A percentile compares a stretch with the other conserved stretches of the same genome.
Conservation (phyloP, 2,797 vertebrate species). For the Syncerus caffer region DNA sequence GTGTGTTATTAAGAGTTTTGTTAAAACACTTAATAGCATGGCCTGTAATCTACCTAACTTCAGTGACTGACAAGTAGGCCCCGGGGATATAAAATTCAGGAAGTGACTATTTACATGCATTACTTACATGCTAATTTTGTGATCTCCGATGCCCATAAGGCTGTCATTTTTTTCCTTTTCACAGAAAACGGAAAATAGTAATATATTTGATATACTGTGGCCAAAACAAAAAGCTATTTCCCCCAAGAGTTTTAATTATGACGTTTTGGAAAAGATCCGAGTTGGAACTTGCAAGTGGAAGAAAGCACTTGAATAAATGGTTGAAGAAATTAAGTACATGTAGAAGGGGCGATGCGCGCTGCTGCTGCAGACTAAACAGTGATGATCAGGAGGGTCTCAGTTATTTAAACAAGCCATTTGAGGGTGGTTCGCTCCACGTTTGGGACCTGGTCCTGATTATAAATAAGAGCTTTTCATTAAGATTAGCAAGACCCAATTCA, state of each 20-base stretch:
- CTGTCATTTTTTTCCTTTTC: conserved; percentile 57
- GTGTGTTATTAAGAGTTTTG: conserved; percentile 62
- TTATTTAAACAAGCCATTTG: conserved; percentile 79
- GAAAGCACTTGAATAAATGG: conserved; percentile 72
- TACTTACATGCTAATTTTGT: conserved; percentile 60
- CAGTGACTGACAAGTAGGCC: conserved; percentile 46
- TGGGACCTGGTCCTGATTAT: conserved; percentile 81
- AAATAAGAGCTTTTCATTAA: conserved; percentile 84
- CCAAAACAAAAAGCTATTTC: conserved; percentile 67
- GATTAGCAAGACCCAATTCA: conserved; percentile 83
- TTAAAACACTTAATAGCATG: conserved; percentile 51
- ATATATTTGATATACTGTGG: conserved; percentile 72
- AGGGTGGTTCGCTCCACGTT: conserved; percentile 73
- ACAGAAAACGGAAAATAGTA: conserved; percentile 58
- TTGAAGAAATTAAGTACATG: conserved; percentile 68
- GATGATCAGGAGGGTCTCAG: conserved; percentile 69
- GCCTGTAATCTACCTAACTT: conserved; percentile 53
- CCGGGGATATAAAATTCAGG: conserved; percentile 63
- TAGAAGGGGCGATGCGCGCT: conserved; percentile 59
- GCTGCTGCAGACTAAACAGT: conserved; percentile 63
- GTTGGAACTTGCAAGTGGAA: conserved; percentile 73
- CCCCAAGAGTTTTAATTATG: conserved; percentile 63
- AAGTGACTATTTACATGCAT: conserved; percentile 58
- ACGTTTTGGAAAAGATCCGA: conserved; percentile 46
- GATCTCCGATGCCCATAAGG: conserved; percentile 55